A percentile compares a stretch with the other conserved stretches of the same genome.
phyloP scores from a whole-genome alignment of 2,113 vertebrate genomes.

The Pomatostomus ruficeps region DNA sequence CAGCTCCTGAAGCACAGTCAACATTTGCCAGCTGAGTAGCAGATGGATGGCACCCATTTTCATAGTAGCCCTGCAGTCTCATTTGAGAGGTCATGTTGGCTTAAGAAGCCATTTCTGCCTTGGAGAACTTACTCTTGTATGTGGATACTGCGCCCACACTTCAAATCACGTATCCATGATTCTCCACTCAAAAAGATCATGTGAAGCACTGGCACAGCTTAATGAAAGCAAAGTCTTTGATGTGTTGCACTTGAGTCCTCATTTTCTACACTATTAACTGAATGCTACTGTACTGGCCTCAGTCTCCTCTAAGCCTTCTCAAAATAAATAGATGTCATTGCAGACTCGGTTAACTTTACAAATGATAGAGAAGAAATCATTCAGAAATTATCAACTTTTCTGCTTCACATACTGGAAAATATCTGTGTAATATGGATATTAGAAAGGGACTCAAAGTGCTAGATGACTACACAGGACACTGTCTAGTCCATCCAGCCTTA shows the following conservation, averaged over 20 bases:
- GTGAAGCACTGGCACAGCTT: neutral
- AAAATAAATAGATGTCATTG: neutral
- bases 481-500: neutral
- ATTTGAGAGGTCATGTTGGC: neutral
- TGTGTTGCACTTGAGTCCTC: neutral
- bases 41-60: constrained; percentile 17
- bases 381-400: constrained; percentile 14
- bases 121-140: neutral
- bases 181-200: neutral
- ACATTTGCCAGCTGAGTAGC: constrained; percentile 4
- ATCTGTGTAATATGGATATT: neutral
- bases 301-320: neutral
- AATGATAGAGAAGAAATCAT: neutral
- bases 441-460: neutral
- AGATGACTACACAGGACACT: neutral
- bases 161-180: neutral
- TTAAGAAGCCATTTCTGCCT: neutral
- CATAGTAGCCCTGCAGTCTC: neutral
- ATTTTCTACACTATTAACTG: neutral
- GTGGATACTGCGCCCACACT: neutral
- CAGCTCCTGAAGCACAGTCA: neutral
- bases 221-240: neutral
- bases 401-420: neutral
- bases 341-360: neutral
- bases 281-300: neutral